Base-by-base conservation (phyloP, 2,113 vertebrate genomes). In the Archilochus colubris region DNA sequence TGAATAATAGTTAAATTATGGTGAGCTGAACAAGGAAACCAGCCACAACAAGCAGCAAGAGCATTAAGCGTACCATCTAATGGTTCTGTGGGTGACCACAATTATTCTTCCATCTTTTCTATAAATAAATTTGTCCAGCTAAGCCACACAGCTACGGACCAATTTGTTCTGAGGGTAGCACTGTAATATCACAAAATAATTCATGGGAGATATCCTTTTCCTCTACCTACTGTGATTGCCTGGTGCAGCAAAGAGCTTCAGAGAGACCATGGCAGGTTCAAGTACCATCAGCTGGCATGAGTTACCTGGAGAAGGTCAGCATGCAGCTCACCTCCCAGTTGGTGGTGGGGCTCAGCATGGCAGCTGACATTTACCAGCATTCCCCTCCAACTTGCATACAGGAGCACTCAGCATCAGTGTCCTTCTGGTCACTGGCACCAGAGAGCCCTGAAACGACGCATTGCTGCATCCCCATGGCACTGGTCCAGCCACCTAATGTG, bases 1-100 rank as follows among this genome's bases (percentile, higher is more conserved):
- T 78, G 85, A 94, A 92, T 84, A 96, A 95, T 86, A 61, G 62
- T 88, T 68, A 25, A 95, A 91, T 89, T 91, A 82, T 88, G 87
- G 89, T 77, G 58, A 94, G 48, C 36, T 30, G 70, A 91, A 81
- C 70, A 74, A 82, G 92, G 58, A 64, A 50, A 96, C 86, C 62
- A 92, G 59, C 89, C 96, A 94, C 93, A 67, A 88, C 1, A 13
- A 90, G 48, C 46, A 70, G 78, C 33, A 77, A 9, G 62, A 74
- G 33, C 78, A n/a, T 82, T 14, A 53, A 82, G 30, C 3, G 22
- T 13, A 57, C 25, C 68, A 30, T 54, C 53, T 38, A 28, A 90
- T 40, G 64, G 62, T 61, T 92, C 91, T 95, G 96, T 92, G 97
- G 94, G 86, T 95, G 91, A 96, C 96, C 95, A 96, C 93, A 97